A percentile compares a stretch with the other conserved stretches of the same genome.
These are phyloP conservation scores for Donacobius atricapilla DNA, from an alignment of 2,113 vertebrate species.

Conservation along the genomic window DNA sequence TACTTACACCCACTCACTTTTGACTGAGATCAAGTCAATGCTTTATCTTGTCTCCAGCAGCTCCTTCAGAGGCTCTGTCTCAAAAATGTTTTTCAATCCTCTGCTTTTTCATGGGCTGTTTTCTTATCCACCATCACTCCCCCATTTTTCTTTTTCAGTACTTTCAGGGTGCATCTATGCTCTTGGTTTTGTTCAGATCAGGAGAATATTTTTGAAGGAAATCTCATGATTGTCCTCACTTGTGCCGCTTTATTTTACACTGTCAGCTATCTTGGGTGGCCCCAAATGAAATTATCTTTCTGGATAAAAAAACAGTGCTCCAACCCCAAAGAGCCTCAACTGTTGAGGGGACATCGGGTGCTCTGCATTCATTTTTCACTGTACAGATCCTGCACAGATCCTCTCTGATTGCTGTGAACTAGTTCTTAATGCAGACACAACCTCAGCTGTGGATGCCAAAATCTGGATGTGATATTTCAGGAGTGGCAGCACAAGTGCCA, in stretches of 20 bases:
- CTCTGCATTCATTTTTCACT: not conserved
- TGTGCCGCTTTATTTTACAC: not conserved
- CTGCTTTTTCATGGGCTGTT: not conserved
- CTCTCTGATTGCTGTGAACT: not conserved
- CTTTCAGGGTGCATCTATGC: not conserved
- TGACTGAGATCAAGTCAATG: slow-evolving; percentile 34
- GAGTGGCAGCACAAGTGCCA: slow-evolving; percentile 41
- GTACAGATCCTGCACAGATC: not conserved
- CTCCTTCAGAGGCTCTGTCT: not conserved
- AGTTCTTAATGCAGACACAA: slow-evolving; percentile 37
- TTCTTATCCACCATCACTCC: not conserved
- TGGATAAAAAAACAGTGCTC: not conserved
- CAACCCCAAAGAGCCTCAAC: not conserved
- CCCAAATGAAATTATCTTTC: not conserved
- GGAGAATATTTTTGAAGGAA: not conserved
- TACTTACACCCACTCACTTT: slow-evolving; percentile 40
- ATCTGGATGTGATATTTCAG: slow-evolving; percentile 41
- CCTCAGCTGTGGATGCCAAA: not conserved
- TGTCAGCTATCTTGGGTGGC: not conserved
- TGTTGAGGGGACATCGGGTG: not conserved
- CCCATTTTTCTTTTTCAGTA: not conserved
- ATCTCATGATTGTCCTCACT: not conserved
- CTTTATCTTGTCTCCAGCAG: slow-evolving; percentile 25
- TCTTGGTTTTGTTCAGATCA: not conserved
- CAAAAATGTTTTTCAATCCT: not conserved